Conservation (phyloP, 2,797 vertebrate genomes). For the Acestrorhynchus altus region DNA sequence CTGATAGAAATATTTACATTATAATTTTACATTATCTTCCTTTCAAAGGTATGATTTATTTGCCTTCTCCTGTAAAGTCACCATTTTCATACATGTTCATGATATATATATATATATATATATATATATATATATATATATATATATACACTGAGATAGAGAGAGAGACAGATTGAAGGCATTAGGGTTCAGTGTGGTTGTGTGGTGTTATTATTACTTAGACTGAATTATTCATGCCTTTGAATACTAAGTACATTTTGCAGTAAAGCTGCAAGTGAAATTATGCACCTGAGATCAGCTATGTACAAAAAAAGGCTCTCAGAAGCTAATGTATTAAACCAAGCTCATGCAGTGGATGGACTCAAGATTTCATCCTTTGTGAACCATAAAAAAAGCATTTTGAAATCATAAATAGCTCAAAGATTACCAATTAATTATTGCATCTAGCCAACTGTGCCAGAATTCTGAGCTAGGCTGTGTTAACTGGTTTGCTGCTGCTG, state of each 20-base stretch:
- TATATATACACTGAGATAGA: no score
- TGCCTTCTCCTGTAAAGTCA: no score
- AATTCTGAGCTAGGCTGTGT: neutral
- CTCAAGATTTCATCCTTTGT: neutral
- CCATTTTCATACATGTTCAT: no score
- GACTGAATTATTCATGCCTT: no score
- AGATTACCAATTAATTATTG: constrained; percentile 15
- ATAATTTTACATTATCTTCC: no score
- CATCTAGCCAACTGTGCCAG: neutral
- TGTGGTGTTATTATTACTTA: neutral
- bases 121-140: no score
- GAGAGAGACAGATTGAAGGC: neutral
- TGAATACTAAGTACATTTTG: neutral
- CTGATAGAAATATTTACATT: no score
- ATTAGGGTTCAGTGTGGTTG: neutral
- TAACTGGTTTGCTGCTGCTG: neutral
- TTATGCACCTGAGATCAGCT: neutral
- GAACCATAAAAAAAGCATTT: constrained; percentile 13
- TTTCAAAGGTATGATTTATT: no score
- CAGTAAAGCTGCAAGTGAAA: neutral
- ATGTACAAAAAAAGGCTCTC: neutral
- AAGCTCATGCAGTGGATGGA: neutral
- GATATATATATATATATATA: no score
- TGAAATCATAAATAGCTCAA: constrained; percentile 10
- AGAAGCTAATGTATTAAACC: neutral